These are phyloP conservation scores for Ctenoplectra terminalis DNA, from an alignment of 1,140 invertebrate species.

Conservation along the genomic window DNA sequence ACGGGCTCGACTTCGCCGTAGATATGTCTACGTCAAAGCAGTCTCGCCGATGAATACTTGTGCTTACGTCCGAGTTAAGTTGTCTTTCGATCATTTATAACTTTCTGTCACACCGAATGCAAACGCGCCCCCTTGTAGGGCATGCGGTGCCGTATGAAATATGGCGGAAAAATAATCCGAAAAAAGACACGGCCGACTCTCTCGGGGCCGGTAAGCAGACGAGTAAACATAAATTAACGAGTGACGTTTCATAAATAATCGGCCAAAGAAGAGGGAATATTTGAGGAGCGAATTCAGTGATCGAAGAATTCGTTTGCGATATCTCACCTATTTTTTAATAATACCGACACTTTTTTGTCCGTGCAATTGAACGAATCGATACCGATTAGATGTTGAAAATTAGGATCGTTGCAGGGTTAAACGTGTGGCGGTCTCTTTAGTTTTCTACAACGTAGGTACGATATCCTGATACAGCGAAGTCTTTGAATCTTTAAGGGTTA, in stretches of 20 bases:
- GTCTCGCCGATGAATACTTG: constrained; percentile 18
- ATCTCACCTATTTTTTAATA: not conserved
- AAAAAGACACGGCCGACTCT: not conserved
- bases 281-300: not conserved
- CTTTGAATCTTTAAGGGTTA: too few species aligned
- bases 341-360: too few species aligned
- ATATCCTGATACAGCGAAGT: too few species aligned
- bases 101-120: constrained; percentile 32
- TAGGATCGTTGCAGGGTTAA: too few species aligned
- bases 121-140: constrained; percentile 25
- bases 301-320: not conserved
- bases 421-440: too few species aligned
- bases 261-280: not conserved
- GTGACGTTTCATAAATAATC: constrained; percentile 23
- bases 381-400: too few species aligned
- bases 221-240: constrained; percentile 34
- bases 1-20: not conserved
- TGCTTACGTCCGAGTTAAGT: constrained; percentile 18
- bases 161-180: constrained; percentile 35
- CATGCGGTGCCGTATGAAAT: constrained; percentile 16
- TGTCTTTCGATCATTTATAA: constrained; percentile 43
- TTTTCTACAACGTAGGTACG: too few species aligned
- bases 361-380: too few species aligned
- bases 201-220: constrained; percentile 2
- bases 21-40: constrained; percentile 52